Evolutionary conservation across 2,113 vertebrate species (phyloP), one percentile per base, ranked within the genome.

Genomic region (Rhadina sibilatrix): DNA sequence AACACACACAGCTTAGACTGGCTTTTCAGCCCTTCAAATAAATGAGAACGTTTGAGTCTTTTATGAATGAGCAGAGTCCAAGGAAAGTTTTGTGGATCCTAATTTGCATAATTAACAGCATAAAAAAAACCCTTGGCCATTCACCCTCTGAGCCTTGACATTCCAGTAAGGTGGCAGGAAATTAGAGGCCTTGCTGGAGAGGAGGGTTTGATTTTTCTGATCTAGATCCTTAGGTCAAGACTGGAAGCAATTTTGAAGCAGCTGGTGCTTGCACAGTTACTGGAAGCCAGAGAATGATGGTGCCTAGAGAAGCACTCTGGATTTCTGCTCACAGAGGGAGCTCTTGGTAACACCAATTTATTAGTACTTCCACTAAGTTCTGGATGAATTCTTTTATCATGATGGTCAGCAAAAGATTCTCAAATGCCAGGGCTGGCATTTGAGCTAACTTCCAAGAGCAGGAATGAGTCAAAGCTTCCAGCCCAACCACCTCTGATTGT

Each of bases 231-330:
- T 30, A 23, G 23, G 24, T 87, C 37, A 44, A 69, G 46, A 44
- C 2, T 46, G 18, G 49, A 69, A 90, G 42, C 23, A 52, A 20
- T 60, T 77, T 19, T 74, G 75, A 60, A 87, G 50, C 15, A 74
- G 92, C 24, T 40, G 11, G 40, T 56, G 9, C 20, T 89, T 56
- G 35, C 7, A 25, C 4, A 44, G 59, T 20, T 81, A 44, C 49
- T 80, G 59, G 28, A 47, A 81, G 54, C 7, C 0, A 3, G 60
- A 74, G 70, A 72, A 15, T 0, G 0, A 27, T 8, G 6, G 59
- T 30, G 18, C 35, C 10, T 54, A 42, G 54, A 70, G 42, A 69
- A 57, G 22, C 6, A 5, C 13, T 40, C 14, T 24, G 15, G 24
- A 20, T 61, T 28, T n/a, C 20, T 77, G 50, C 79, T 61, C 54